Conservation (phyloP, 1,140 invertebrate genomes). For the Papilio polytes region DNA sequence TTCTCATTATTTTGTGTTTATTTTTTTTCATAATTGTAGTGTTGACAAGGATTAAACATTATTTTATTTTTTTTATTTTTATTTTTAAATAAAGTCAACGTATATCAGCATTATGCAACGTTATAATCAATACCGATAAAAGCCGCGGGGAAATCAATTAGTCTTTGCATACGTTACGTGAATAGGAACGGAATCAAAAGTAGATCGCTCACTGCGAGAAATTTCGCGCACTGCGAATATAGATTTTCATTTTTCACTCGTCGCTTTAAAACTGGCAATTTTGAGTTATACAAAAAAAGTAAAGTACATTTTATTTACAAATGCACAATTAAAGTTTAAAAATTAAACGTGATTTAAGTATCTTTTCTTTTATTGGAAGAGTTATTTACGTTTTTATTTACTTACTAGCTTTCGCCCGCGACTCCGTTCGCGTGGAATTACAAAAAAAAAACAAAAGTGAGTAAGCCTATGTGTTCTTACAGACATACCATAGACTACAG, state of each 20-base stretch:
- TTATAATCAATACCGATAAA: slow-evolving; percentile 11
- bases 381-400: no score
- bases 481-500: no score
- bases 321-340: neutral
- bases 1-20: no score
- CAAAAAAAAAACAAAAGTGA: no score
- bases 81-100: neutral
- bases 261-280: neutral
- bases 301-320: neutral
- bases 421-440: no score
- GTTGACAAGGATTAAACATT: no score
- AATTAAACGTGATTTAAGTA: neutral
- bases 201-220: slow-evolving; percentile 19
- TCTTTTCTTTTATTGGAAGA: no score
- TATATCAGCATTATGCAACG: slow-evolving; percentile 14
- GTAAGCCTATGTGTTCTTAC: no score
- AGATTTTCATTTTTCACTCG: slow-evolving; percentile 1
- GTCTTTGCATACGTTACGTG: slow-evolving; percentile 28
- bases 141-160: slow-evolving; percentile 19
- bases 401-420: no score
- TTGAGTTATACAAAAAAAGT: neutral
- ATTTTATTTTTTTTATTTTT: no score
- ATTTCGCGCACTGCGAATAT: neutral
- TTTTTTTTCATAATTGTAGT: no score
- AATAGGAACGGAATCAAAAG: slow-evolving; percentile 19